phyloP scores from a whole-genome alignment of 2,888 invertebrate genomes.

The Lasius fuliginosus region DNA sequence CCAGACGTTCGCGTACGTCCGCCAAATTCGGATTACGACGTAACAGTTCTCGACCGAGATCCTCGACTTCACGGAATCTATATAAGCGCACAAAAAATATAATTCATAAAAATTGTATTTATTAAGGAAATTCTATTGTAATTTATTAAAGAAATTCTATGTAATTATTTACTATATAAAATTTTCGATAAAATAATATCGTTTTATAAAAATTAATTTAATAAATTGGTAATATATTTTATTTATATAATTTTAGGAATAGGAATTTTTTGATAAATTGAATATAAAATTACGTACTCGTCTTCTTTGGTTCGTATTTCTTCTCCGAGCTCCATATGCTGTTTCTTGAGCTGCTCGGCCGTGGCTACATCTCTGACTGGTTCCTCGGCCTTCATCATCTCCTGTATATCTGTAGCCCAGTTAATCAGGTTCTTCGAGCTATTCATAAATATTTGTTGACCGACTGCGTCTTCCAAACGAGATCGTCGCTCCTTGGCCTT shows the following conservation, averaged over 20 bases:
- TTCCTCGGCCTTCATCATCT: conserved; percentile 92
- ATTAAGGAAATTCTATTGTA: not conserved
- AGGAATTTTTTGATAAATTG: conserved; percentile 27
- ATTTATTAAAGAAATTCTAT: no score
- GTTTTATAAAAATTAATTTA: not conserved
- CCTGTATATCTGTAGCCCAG: conserved; percentile 94
- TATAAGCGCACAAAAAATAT: conserved; percentile 39
- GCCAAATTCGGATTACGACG: conserved; percentile 91
- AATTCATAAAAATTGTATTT: conserved; percentile 29
- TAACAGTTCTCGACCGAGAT: conserved; percentile 92
- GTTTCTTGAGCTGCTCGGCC: conserved; percentile 95
- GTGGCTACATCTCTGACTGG: conserved; percentile 96
- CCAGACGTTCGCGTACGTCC: conserved; percentile 93
- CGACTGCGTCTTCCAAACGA: conserved; percentile 97
- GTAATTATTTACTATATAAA: no score
- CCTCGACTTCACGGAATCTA: conserved; percentile 93
- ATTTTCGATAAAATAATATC: not conserved
- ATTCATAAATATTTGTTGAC: conserved; percentile 96
- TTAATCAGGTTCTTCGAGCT: conserved; percentile 93
- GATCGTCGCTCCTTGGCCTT: conserved; percentile 95
- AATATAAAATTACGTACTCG: conserved; percentile 89
- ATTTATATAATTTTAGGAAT: not conserved
- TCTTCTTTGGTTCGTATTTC: conserved; percentile 96
- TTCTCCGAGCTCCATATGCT: conserved; percentile 96
- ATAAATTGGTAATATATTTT: not conserved